Percentiles rank a stretch among this genome's conserved stretches.
phyloP scores from a whole-genome alignment of 2,797 vertebrate genomes.

The Neostethus bicornis region DNA sequence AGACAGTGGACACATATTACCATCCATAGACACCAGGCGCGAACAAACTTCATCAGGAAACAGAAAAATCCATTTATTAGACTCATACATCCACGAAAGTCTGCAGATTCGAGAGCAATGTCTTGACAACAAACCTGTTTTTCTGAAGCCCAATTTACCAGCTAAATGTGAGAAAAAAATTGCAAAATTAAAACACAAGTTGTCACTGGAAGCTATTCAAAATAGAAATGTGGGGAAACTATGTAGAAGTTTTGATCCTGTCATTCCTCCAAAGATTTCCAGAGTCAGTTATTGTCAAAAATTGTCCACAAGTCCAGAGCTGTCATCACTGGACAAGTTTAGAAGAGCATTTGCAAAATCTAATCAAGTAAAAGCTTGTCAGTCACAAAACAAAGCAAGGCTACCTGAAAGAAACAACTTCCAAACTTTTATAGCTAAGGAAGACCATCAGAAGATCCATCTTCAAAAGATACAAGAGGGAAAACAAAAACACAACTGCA shows the following conservation, averaged over 20 bases:
- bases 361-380: slow-evolving; percentile 20
- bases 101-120: slow-evolving; percentile 19
- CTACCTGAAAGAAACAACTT: slow-evolving; percentile 10
- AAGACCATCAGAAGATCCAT: slow-evolving; percentile 7
- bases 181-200: slow-evolving; percentile 59
- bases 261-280: slow-evolving; percentile 54
- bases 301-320: slow-evolving; percentile 71
- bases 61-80: slow-evolving; percentile 61
- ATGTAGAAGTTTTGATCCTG: slow-evolving; percentile 3
- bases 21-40: slow-evolving; percentile 25
- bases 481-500: slow-evolving; percentile 4
- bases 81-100: slow-evolving; percentile 64
- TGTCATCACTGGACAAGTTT: slow-evolving; percentile 90
- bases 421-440: slow-evolving; percentile 11
- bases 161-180: slow-evolving; percentile 26
- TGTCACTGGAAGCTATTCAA: slow-evolving; percentile 35
- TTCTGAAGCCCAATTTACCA: slow-evolving; percentile 6
- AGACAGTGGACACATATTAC: slow-evolving; percentile 38
- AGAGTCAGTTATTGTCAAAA: slow-evolving; percentile 61
- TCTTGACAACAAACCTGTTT: slow-evolving; percentile 7
- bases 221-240: slow-evolving; percentile 10
- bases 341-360: slow-evolving; percentile 82
- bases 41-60: slow-evolving; percentile 44
- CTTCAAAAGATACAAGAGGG: slow-evolving; percentile 12
- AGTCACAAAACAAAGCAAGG: neutral